Base-by-base conservation (phyloP, 2,888 invertebrate genomes). In the Amphiduros pacificus region DNA sequence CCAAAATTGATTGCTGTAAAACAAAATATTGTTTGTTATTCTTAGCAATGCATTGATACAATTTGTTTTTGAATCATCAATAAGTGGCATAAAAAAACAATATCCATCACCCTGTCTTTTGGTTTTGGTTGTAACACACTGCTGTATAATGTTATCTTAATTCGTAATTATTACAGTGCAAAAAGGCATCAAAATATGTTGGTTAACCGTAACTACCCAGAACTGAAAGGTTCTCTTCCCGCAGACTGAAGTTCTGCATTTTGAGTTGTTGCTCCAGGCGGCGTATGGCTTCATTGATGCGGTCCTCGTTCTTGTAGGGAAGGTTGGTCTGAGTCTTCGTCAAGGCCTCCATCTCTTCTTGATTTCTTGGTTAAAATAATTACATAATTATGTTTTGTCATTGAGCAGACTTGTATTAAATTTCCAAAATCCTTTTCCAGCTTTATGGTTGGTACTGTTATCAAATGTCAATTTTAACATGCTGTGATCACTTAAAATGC, bases 241-340 rank as follows among this genome's bases (percentile, higher is more conserved):
- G 67, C 32, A 80, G 70, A 54, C 73, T 74, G 68, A 79, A 81
- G 63, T 78, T 77, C 55, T 74, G 72, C 1, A 64, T 71, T 40
- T 74, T 74, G 52, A 80, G 67, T 63, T 79, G 77, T 62, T 72
- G 70, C 59, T 80, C 76, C 55, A 81, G 68, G 53, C 74, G 55
- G 26, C 73, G 73, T 24, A 80, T 78, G 3, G 77, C 74, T 62
- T 77, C 74, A 60, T 79, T 73, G 29, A 78, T 77, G 61, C 71
- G 74, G n/a, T 71, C 73, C 55, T 79, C 79, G 55, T 64, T 76
- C 59, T 73, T 77, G 68, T 78, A 78, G 32, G 71, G 73, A n/a
- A 80, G 66, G 29, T 71, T 74, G 0, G 76, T 72, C 66, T 78
- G 74, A 24, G 77, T 62, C 24, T 74, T 70, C 2, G 74, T 74